phyloP scores from a whole-genome alignment of 2,888 invertebrate genomes.

The Chrysotoxum bicinctum region DNA sequence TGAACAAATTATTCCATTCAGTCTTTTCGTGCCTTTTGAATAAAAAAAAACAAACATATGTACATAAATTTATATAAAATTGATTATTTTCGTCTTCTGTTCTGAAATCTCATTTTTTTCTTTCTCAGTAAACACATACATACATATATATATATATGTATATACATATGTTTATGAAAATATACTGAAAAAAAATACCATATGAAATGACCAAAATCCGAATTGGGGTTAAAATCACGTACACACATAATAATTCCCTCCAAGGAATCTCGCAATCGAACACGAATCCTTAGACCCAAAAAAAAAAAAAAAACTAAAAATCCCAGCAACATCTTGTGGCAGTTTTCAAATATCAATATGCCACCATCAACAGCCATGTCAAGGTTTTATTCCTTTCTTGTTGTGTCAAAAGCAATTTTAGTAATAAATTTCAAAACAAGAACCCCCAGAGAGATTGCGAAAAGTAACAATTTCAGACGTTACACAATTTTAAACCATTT shows the following conservation, averaged over 20 bases:
- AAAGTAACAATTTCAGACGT: constrained; percentile 29
- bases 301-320: background rate
- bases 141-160: background rate
- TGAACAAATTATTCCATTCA: constrained; percentile 41
- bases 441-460: background rate
- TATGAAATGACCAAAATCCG: constrained; percentile 41
- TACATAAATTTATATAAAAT: constrained; percentile 61
- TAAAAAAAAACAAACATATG: constrained; percentile 1
- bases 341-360: constrained; percentile 64
- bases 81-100: constrained; percentile 59
- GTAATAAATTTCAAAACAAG: constrained; percentile 36
- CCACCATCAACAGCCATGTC: constrained; percentile 39
- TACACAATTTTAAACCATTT: constrained; percentile 67
- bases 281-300: constrained; percentile 52
- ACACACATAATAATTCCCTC: constrained; percentile 53
- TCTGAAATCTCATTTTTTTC: constrained; percentile 24
- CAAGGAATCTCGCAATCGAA: constrained; percentile 43
- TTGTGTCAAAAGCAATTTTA: background rate
- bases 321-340: constrained; percentile 64
- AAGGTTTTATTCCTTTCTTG: background rate
- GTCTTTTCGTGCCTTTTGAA: background rate
- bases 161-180: background rate
- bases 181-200: background rate
- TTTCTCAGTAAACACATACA: background rate
- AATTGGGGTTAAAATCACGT: constrained; percentile 63